Percentiles rank a stretch among this genome's conserved stretches.
These are phyloP conservation scores for Sapayoa aenigma DNA, from an alignment of 2,113 vertebrate genomes.

Conservation along the genomic window DNA sequence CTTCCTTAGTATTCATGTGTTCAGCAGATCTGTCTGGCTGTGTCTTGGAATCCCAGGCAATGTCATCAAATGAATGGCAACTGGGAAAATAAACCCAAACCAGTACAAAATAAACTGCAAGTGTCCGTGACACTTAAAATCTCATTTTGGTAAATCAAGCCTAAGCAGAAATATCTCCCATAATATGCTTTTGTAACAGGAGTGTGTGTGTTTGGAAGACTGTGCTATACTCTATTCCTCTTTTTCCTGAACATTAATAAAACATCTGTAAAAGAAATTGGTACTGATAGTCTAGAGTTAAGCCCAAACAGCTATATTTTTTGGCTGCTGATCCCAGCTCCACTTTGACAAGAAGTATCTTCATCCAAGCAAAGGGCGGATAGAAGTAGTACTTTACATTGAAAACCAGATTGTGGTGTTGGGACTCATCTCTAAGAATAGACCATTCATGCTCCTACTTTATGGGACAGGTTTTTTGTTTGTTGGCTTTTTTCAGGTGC, in stretches of 20 bases:
- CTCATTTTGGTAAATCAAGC: neutral
- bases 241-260: neutral
- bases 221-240: neutral
- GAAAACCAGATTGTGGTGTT: neutral
- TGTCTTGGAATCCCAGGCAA: conserved; percentile 18
- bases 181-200: neutral
- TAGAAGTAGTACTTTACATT: neutral
- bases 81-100: conserved; percentile 10
- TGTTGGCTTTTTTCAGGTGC: neutral
- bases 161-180: neutral
- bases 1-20: conserved; percentile 74
- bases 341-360: neutral
- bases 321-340: neutral
- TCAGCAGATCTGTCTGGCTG: conserved; percentile 52
- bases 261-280: neutral
- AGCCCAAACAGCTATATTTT: neutral
- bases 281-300: neutral
- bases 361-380: neutral
- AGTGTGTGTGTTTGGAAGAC: neutral
- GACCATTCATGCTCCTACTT: neutral
- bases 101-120: neutral
- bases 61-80: conserved; percentile 30
- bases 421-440: neutral
- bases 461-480: neutral
- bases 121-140: neutral